phyloP scores from a whole-genome alignment of 2,113 vertebrate genomes.

The Cyprinodon brontotheroides region DNA sequence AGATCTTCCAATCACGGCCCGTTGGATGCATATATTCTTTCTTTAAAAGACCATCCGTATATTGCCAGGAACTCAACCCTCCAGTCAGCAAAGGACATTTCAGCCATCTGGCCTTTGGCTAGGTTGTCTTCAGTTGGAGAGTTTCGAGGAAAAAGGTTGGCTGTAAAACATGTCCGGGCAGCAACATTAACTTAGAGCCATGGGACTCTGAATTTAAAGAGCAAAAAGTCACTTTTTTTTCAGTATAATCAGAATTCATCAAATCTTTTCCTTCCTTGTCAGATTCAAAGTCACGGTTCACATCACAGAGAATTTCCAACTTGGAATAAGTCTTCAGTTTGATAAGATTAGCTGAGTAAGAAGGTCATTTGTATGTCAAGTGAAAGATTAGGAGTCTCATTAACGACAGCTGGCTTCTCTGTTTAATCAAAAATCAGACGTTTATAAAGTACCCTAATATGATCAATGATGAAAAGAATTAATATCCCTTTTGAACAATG shows the following conservation, averaged over 20 bases:
- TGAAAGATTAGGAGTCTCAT: neutral
- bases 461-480: neutral
- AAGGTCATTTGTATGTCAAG: neutral
- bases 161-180: neutral
- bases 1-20: neutral
- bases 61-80: neutral
- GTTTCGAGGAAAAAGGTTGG: neutral
- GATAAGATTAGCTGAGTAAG: too few species aligned
- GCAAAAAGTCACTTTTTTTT: neutral
- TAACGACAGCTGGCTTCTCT: neutral
- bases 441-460: neutral
- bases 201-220: neutral
- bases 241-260: neutral
- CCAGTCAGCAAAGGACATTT: neutral
- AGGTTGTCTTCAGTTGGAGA: neutral
- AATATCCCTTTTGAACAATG: neutral
- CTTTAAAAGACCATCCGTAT: neutral
- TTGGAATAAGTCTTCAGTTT: neutral
- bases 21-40: neutral
- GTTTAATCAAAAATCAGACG: neutral
- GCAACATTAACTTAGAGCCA: neutral
- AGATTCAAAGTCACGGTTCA: neutral
- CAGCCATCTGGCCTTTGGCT: neutral
- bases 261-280: neutral
- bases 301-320: neutral